Base-by-base conservation (phyloP, 1,140 invertebrate species). In the Homalodisca vitripennis region DNA sequence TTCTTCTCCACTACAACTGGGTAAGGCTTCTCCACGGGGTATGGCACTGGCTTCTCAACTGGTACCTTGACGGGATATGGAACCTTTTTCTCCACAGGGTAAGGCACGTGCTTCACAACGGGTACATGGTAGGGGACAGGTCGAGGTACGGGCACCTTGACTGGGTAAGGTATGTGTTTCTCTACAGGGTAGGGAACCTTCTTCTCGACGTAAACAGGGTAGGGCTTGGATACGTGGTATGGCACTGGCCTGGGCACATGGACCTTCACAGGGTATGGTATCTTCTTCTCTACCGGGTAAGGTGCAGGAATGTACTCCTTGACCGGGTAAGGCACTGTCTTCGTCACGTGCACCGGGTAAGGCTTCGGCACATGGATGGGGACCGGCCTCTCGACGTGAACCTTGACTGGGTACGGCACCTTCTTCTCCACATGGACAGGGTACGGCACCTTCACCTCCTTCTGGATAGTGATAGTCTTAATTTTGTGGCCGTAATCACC, bases 331-430 rank as follows among this genome's bases (percentile, higher is more conserved):
- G 89, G 89, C 0, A 74, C 68, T 74, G 60, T 66, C 41, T 77
- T 77, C 51, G 72, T 72, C 22, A 76, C 73, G 46, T 74, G 65
- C 12, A 76, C 71, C 2, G 71, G 74, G 66, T 75, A 75, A 14
- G 75, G 88, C 47, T 69, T 74, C 30, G 67, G 69, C 1, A 74
- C 70, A 1, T 62, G 67, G 30, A 66, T 47, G 17, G 73, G 73
- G 17, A 70, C 68, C n/a, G 89, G 89, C 77, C 88, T 91, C 79
- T 91, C 89, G 24, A 92, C 88, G 31, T 84, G 83, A 46, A 89
- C 86, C 76, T 88, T 88, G 3, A 88, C 85, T 76, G 89, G 88
- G 75, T 85, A 86, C 29, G 89, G 89, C 12, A 89, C 83, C 70
- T 88, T 80, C 75, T 89, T 89, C 73, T 88, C 87, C 2, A 90